A percentile compares a stretch with the other conserved stretches of the same genome.
phyloP scores from a whole-genome alignment of 2,888 invertebrate species.

The Drosophila borborema region DNA sequence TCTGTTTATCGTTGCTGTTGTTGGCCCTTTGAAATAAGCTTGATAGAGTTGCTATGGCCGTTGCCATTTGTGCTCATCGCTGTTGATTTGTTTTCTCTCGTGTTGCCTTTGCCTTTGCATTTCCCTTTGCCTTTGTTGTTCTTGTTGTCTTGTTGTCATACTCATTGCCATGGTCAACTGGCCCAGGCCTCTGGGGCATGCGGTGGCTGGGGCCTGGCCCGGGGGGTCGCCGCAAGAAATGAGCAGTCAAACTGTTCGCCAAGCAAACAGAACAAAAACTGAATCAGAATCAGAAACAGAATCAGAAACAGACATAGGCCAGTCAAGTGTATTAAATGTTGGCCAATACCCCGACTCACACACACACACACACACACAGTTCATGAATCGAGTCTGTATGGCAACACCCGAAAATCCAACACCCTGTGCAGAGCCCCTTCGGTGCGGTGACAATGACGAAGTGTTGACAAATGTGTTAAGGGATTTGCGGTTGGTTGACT shows the following conservation, averaged over 20 bases:
- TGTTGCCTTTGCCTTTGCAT: neutral
- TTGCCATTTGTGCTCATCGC: constrained; percentile 72
- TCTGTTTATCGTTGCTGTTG: constrained; percentile 41
- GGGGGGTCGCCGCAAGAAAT: constrained; percentile 21
- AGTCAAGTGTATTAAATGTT: constrained; percentile 75
- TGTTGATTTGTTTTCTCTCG: constrained; percentile 70
- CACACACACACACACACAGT: constrained; percentile 24
- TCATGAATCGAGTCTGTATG: constrained; percentile 29
- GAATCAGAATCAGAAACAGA: constrained; percentile 2
- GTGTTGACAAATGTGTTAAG: constrained; percentile 83
- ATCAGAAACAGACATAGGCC: constrained; percentile 24
- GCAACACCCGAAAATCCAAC: constrained; percentile 18
- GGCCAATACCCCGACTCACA: constrained; percentile 42
- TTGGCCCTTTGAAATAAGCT: constrained; percentile 74
- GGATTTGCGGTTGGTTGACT: constrained; percentile 82
- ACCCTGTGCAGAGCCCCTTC: constrained; percentile 18
- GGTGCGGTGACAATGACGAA: constrained; percentile 79
- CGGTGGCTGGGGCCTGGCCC: neutral
- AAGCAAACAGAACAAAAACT: constrained; percentile 13
- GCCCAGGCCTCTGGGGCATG: constrained; percentile 31
- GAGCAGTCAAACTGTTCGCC: constrained; percentile 31
- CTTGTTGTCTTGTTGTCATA: constrained; percentile 30
- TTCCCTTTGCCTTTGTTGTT: constrained; percentile 12
- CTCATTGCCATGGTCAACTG: constrained; percentile 43
- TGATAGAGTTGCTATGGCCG: constrained; percentile 75